phyloP scores from a whole-genome alignment of 2,797 vertebrate genomes.

The Phataginus tetradactyla region DNA sequence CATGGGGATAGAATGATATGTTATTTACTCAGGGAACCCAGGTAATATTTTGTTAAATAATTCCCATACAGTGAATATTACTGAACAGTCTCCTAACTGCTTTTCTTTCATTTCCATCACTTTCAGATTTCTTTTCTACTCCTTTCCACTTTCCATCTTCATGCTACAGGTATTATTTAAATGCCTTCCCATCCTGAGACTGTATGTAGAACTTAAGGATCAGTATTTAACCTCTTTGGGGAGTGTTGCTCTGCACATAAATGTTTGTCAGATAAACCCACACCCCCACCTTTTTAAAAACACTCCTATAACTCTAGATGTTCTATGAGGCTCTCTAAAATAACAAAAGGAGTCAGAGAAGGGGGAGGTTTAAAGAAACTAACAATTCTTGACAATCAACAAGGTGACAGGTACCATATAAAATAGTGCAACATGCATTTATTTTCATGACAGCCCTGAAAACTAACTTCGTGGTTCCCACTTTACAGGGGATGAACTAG shows the following conservation, averaged over 20 bases:
- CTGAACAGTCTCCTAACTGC: not conserved
- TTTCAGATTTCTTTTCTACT: not conserved
- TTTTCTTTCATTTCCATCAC: not conserved
- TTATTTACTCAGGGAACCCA: not conserved
- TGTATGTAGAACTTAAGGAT: not conserved
- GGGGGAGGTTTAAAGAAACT: not conserved
- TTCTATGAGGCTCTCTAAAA: not conserved
- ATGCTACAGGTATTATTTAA: not conserved
- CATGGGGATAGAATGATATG: not conserved
- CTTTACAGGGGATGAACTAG: not conserved
- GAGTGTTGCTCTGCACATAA: not conserved
- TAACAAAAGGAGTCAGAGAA: not conserved
- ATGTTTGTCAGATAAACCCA: not conserved
- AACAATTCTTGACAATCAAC: not conserved
- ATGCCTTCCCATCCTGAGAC: not conserved
- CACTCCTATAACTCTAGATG: not conserved
- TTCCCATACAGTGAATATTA: not conserved
- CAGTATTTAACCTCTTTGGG: not conserved
- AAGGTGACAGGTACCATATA: not conserved
- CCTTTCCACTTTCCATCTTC: not conserved
- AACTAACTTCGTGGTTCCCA: not conserved
- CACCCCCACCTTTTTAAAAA: not conserved
- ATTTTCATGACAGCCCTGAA: not conserved
- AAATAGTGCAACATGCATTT: no score
- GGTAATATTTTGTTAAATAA: slow-evolving; percentile 22